These are phyloP conservation scores for Luidia sarsii DNA, from an alignment of 53 echinoderm and acorn worm species.

Conservation along the genomic window DNA sequence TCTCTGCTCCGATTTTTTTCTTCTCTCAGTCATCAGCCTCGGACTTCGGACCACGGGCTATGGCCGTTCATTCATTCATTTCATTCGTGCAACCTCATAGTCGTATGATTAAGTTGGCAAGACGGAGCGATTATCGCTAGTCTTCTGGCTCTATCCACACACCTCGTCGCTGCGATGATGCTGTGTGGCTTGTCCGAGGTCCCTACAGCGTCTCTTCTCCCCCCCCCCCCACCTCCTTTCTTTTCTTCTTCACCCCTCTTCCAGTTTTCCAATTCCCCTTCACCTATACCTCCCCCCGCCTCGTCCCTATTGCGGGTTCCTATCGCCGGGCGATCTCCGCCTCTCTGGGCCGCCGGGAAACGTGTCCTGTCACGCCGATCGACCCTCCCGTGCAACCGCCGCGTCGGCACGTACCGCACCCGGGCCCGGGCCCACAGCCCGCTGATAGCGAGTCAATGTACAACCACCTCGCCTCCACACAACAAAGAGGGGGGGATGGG, in stretches of 20 bases:
- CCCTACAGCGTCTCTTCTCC: background rate
- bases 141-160: constrained; percentile 26
- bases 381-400: constrained; percentile 10
- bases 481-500: constrained; percentile 6
- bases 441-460: constrained; percentile 49
- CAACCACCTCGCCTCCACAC: constrained; percentile 18
- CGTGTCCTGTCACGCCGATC: constrained; percentile 53
- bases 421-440: too few species aligned
- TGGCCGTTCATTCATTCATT: too few species aligned
- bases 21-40: too few species aligned
- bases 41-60: constrained; percentile 50
- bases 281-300: too few species aligned
- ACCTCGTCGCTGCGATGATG: constrained; percentile 27
- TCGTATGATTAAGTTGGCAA: constrained; percentile 23
- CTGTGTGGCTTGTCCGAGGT: too few species aligned
- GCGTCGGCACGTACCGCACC: constrained; percentile 49
- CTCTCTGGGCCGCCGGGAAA: constrained; percentile 12
- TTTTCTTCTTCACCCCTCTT: too few species aligned
- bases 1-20: too few species aligned
- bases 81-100: constrained; percentile 31
- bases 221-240: background rate
- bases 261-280: too few species aligned
- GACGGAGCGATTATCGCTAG: constrained; percentile 33
- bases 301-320: too few species aligned
- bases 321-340: constrained; percentile 40